phyloP scores from a whole-genome alignment of 2,888 invertebrate species.

The Craniophora ligustri region DNA sequence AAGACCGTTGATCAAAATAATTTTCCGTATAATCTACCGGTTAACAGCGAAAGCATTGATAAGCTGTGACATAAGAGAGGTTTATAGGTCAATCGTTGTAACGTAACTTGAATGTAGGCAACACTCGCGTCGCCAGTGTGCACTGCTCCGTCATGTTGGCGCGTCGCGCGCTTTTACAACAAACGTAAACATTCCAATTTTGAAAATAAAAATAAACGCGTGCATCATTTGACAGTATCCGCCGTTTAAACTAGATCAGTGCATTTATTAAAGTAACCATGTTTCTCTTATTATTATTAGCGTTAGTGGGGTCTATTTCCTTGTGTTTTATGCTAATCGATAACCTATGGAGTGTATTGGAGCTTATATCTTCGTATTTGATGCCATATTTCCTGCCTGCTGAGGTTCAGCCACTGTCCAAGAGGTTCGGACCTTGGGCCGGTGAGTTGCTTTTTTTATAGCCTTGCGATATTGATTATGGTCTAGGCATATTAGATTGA shows the following conservation, averaged over 20 bases:
- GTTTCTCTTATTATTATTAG: constrained; percentile 69
- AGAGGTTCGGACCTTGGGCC: constrained; percentile 95
- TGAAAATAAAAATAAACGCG: constrained; percentile 35
- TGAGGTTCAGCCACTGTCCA: constrained; percentile 88
- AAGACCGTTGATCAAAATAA: background rate
- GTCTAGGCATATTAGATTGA: too few relatives aligned
- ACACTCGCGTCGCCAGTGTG: constrained; percentile 55
- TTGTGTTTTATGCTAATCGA: constrained; percentile 86
- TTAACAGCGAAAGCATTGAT: constrained; percentile 27
- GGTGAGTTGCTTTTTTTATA: constrained; percentile 90
- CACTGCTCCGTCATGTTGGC: constrained; percentile 54
- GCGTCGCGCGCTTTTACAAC: constrained; percentile 40
- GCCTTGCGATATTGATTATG: too few relatives aligned
- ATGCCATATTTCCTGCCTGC: constrained; percentile 91
- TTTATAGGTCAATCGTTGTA: constrained; percentile 58
- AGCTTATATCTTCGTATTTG: constrained; percentile 89
- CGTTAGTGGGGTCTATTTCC: constrained; percentile 85
- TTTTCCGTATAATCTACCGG: constrained; percentile 7
- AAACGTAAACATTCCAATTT: constrained; percentile 28
- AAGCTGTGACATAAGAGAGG: constrained; percentile 56
- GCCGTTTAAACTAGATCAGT: constrained; percentile 17
- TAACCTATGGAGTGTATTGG: constrained; percentile 89
- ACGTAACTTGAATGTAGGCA: constrained; percentile 53
- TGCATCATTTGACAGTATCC: constrained; percentile 8
- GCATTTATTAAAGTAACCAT: constrained; percentile 40